Conservation (phyloP, 2,888 invertebrate genomes). For the Pseudanteris insignis region DNA sequence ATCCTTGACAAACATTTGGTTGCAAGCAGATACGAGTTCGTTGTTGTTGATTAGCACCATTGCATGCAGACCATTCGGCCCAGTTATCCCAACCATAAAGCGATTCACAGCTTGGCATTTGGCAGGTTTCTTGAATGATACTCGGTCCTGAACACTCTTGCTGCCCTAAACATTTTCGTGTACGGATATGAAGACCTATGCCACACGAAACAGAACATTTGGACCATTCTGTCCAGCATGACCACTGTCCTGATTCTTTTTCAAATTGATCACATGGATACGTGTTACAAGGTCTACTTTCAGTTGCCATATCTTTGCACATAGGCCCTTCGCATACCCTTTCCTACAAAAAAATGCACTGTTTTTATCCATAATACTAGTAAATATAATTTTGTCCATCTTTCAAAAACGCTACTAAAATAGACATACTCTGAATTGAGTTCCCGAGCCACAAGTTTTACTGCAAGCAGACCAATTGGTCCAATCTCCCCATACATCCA, state of each 20-base stretch:
- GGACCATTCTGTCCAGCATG: conserved; percentile 89
- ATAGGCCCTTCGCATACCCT: conserved; percentile 69
- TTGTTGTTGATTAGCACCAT: conserved; percentile 74
- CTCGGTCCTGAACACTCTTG: conserved; percentile 73
- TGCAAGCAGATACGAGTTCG: conserved; percentile 75
- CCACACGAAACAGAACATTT: conserved; percentile 81
- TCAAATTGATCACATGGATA: conserved; percentile 71
- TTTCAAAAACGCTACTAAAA: no score
- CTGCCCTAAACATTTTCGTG: conserved; percentile 72
- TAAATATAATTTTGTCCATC: neutral
- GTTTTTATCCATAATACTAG: no score
- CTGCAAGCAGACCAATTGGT: conserved; percentile 75
- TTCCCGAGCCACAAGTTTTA: conserved; percentile 75
- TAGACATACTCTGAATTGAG: conserved; percentile 72
- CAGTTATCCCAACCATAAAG: conserved; percentile 80
- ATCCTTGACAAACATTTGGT: conserved; percentile 75
- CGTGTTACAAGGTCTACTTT: conserved; percentile 78
- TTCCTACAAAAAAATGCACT: conserved; percentile 50
- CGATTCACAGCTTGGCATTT: conserved; percentile 75
- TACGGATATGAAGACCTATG: conserved; percentile 74
- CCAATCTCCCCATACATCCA: conserved; percentile 72
- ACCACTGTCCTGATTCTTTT: conserved; percentile 73
- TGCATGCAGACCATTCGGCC: conserved; percentile 77
- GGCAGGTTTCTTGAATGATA: conserved; percentile 75
- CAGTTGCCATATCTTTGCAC: conserved; percentile 70